Base-by-base conservation (phyloP, 2,888 invertebrate species). In the Eilema griseolum region DNA sequence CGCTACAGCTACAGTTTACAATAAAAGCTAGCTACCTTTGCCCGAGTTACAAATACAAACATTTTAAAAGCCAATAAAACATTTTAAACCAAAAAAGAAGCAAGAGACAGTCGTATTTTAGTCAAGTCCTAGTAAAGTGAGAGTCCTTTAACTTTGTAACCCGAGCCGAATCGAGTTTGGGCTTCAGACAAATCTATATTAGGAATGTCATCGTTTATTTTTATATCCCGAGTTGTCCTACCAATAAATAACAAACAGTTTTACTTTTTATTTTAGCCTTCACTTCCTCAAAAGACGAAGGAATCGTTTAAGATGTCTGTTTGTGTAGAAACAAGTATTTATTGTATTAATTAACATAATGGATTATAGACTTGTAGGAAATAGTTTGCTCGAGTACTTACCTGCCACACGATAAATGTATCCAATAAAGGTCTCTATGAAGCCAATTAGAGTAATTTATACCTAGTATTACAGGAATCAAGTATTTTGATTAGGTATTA, bases 161-260 rank as follows among this genome's bases (percentile, higher is more conserved):
- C 41, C 33, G 56, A 67, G 66, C 63, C 61, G 61, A 71, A 37
- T 71, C 28, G 37, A 72, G 67, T 69, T 74, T 61, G 57, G 67
- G 64, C 70, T 71, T 59, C 69, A 69, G 70, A 59, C 70, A 64
- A 31, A 59, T 73, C 80, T 83, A 76, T 79, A 82, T 78, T 72
- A 72, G 68, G 69, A 75, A 61, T 31, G 41, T 61, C 64, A 67
- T 75, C 71, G 72, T 83, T 82, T 83, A 83, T 83, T 83, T 83
- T 82, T 75, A 74, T 66, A 79, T 72, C 70, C 63, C 59, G 64
- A 75, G 67, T 73, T 79, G 80, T 82, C 73, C 72, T 70, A 77
- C 73, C 69, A 74, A 83, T 80, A 75, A 83, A 82, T 80, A 83
- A 79, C 66, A 60, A 70, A 72, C 70, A 46, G 31, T 56, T 69